These are phyloP conservation scores for Aleiodes testaceus DNA, from an alignment of 2,888 invertebrate species.

Conservation along the genomic window DNA sequence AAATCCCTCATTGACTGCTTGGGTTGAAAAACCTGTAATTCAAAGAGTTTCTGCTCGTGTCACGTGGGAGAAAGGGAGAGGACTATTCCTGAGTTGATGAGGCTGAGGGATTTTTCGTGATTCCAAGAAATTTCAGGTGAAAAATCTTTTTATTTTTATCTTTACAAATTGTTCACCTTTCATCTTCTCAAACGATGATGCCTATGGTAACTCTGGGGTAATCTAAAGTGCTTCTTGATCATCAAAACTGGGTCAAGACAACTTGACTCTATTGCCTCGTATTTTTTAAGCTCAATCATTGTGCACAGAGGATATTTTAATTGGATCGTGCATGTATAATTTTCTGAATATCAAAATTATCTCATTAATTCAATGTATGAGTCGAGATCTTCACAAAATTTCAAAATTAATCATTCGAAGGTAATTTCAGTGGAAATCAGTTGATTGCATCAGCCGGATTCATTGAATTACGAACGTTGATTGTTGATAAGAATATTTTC, in stretches of 20 bases:
- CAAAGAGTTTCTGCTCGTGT: too few species aligned
- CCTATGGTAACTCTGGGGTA: too few species aligned
- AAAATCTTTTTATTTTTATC: neutral
- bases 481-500: neutral
- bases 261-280: constrained; percentile 3
- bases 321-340: neutral
- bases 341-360: neutral
- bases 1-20: constrained; percentile 13
- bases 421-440: neutral
- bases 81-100: too few species aligned
- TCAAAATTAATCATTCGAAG: neutral
- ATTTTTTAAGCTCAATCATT: neutral
- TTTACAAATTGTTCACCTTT: neutral
- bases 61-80: too few species aligned
- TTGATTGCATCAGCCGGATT: neutral
- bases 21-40: neutral
- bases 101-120: too few species aligned
- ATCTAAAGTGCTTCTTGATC: neutral
- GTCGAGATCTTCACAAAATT: too few species aligned
- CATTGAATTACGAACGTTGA: neutral
- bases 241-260: constrained; percentile 14
- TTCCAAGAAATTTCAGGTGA: too few species aligned
- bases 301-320: neutral
- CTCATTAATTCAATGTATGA: neutral
- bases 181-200: neutral